Conservation (phyloP, 2,113 vertebrate genomes). For the Verasper variegatus region DNA sequence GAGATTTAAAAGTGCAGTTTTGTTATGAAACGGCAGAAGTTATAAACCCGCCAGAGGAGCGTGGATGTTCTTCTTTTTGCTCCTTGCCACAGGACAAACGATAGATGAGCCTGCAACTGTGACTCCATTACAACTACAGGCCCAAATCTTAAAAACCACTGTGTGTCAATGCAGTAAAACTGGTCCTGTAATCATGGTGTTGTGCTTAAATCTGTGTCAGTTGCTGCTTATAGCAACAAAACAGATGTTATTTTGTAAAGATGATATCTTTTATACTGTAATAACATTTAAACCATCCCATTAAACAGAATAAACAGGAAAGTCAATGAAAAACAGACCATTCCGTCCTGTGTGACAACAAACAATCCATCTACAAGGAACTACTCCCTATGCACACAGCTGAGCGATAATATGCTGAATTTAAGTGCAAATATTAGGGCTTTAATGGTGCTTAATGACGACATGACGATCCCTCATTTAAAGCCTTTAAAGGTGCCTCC, state of each 20-base stretch:
- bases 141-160: slow-evolving; percentile 59
- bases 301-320: neutral
- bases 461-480: slow-evolving; percentile 28
- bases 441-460: slow-evolving; percentile 22
- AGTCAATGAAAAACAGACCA: neutral
- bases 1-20: slow-evolving; percentile 1
- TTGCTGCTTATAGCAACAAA: neutral
- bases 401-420: slow-evolving; percentile 22
- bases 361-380: neutral
- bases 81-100: slow-evolving; percentile 59
- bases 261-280: neutral
- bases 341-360: neutral
- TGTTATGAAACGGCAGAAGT: no score
- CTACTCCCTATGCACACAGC: neutral
- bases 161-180: slow-evolving; percentile 46
- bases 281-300: neutral
- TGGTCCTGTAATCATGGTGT: slow-evolving; percentile 8
- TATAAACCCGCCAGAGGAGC: neutral
- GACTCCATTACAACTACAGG: slow-evolving; percentile 58
- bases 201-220: neutral
- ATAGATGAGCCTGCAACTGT: slow-evolving; percentile 42
- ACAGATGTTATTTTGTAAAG: neutral
- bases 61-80: slow-evolving; percentile 9
- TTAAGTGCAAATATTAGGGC: slow-evolving; percentile 18
- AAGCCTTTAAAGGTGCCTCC: slow-evolving; percentile 7